Evolutionary conservation across 2,888 invertebrate species (phyloP), one percentile per base, ranked within the genome.

Genomic region (Steinernema scapterisci): DNA sequence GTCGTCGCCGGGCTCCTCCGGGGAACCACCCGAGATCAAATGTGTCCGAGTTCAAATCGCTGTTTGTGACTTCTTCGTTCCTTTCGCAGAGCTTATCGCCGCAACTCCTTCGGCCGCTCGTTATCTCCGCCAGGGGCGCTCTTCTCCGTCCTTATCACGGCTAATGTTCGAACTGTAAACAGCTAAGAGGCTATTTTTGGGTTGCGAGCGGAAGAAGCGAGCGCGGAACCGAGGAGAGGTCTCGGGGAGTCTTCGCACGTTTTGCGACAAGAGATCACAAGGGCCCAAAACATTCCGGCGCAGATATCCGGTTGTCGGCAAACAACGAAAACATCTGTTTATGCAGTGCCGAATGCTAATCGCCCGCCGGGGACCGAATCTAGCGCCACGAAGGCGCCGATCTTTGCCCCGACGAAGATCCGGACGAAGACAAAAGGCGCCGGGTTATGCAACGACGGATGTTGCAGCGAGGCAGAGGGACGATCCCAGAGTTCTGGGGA

Each of bases 311-410:
- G n/a, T n/a, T n/a, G n/a, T 44, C 16, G 16, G 48, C 48, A 48
- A 48, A 48, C 48, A 48, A 48, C 48, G 48, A 48, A 48, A 48
- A 48, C 48, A 48, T 48, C 48, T 48, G 48, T 48, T 48, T 48
- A 48, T 19, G n/a, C 48, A 16, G 48, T n/a, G 16, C 48, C 48
- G 48, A 48, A 48, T 48, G 48, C 48, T 48, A 48, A 48, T 48
- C 48, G 13, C 48, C n/a, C 38, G 9, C 38, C 38, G 38, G 38
- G 38, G 38, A 38, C 48, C 48, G 48, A 19, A 48, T 5, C n/a
- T n/a, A 19, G 13, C 48, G 48, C 48, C n/a, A 13, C 6, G 13
- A 13, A 5, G 13, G 19, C 48, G 48, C n/a, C 48, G 48, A 19
- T 48, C 48, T 48, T 48, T 13, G 13, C 48, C 19, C 48, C 6